Base-by-base conservation (phyloP, 2,888 invertebrate genomes). In the Noctua janthina region DNA sequence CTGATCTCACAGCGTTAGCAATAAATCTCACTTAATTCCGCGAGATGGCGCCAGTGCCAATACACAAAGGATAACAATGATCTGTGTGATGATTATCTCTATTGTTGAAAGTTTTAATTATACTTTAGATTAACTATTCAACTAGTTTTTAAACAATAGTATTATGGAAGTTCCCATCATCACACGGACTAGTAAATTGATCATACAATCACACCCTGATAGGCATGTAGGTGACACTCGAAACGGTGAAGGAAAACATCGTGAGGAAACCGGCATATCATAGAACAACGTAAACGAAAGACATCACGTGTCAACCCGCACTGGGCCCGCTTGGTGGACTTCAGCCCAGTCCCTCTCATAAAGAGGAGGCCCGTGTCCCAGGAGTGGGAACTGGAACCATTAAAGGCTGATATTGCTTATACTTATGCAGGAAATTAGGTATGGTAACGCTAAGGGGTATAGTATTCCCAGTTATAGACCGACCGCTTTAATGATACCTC, bases 21-120 rank as follows among this genome's bases (percentile, higher is more conserved):
- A 74, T 51, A 62, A 79, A n/a, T 83, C 11, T 75, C 13, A 51
- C 3, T 29, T 23, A 11, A 23, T 51, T 15, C 54, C 29, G n/a
- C 66, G 13, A 86, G 84, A 74, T 84, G 83, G 73, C 77, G 77
- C 46, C 62, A 67, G 35, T 62, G 11, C 7, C 49, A 67, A 39
- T 23, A 80, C 4, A 43, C 13, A 35, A 62, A 49, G 7, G 6
- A 13, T 56, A 49, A 59, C 49, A 76, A 62, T 39, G 1, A 76
- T 4, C 17, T 35, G 20, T 39, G 15, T 17, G 6, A 29, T 17
- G 20, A 43, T 29, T 29, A 43, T 15, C 8, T 39, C 15, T 46
- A 35, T 76, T 39, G 46, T 62, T n/a, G 35, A 59, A 59, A n/a
- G 20, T 8, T 76, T 39, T 13, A n/a, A 46, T 29, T 23, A 20